A percentile compares a stretch with the other conserved stretches of the same genome.
phyloP scores from a whole-genome alignment of 2,797 vertebrate genomes.

The Potorous gilbertii region DNA sequence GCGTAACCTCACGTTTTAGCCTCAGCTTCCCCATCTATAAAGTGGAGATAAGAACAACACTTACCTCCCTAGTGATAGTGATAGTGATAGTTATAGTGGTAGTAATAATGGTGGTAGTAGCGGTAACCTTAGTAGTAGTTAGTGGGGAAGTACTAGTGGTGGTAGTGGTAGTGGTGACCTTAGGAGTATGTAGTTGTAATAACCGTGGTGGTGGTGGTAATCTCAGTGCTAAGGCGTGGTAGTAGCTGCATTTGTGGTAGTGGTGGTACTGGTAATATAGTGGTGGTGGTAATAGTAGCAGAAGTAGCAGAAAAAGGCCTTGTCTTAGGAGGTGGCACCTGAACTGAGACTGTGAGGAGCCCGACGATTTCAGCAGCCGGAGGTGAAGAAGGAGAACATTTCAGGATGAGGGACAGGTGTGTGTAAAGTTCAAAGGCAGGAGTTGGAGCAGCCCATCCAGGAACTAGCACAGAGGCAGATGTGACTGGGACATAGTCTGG shows the following conservation, averaged over 20 bases:
- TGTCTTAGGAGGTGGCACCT: background rate
- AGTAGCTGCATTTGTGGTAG: background rate
- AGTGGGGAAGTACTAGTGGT: background rate
- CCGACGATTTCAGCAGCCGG: background rate
- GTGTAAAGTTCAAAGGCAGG: background rate
- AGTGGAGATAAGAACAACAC: background rate
- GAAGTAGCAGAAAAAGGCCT: background rate
- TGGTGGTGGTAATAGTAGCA: background rate
- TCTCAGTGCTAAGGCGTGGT: background rate
- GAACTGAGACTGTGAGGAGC: background rate
- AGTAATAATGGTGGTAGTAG: no score
- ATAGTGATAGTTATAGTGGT: background rate
- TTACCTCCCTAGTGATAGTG: background rate
- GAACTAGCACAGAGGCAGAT: background rate
- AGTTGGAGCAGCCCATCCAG: background rate
- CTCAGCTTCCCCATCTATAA: background rate
- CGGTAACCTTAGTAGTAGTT: background rate
- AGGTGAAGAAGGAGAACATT: background rate
- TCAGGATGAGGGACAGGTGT: background rate
- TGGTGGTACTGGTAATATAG: background rate
- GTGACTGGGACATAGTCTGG: background rate
- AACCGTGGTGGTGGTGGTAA: background rate
- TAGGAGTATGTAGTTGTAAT: background rate
- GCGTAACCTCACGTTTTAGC: background rate
- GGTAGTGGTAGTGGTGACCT: background rate